Evolutionary conservation across 92 coral and sea anemone species (phyloP).

Genomic region (Zoanthus sociatus): DNA sequence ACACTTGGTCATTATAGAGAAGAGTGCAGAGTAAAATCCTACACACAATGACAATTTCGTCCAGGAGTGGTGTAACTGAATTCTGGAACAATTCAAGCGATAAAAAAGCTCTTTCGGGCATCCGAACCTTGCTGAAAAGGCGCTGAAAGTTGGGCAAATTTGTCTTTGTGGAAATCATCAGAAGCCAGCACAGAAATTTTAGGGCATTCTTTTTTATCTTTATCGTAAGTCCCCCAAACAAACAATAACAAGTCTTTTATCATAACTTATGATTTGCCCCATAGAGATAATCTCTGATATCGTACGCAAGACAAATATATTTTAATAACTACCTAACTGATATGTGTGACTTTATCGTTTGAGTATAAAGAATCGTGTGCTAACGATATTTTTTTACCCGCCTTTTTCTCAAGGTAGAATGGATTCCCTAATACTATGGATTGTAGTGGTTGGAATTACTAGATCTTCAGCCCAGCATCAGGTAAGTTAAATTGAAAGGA

Average conservation of each 20-base stretch:
- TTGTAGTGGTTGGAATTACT: neutral
- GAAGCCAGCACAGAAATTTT: neutral
- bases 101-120: no score
- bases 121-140: neutral
- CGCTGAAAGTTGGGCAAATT: neutral
- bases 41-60: neutral
- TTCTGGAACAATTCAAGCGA: conserved; percentile 20
- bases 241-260: conserved; percentile 4
- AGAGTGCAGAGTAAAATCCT: conserved; percentile 3
- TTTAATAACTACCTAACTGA: conserved; percentile 12
- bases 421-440: conserved; percentile 1
- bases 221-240: conserved; percentile 11
- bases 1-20: conserved; percentile 41
- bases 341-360: conserved; percentile 7
- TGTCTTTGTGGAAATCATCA: neutral
- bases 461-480: conserved; percentile 14
- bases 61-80: neutral
- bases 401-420: conserved; percentile 7
- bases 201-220: neutral
- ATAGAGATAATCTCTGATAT: conserved; percentile 20
- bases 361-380: neutral
- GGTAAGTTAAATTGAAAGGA: conserved; percentile 11
- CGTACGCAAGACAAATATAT: conserved; percentile 20
- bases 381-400: neutral
- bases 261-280: conserved; percentile 33